Evolutionary conservation across 2,888 invertebrate genomes (phyloP).

Genomic region (Scaptomyza caliginosa): DNA sequence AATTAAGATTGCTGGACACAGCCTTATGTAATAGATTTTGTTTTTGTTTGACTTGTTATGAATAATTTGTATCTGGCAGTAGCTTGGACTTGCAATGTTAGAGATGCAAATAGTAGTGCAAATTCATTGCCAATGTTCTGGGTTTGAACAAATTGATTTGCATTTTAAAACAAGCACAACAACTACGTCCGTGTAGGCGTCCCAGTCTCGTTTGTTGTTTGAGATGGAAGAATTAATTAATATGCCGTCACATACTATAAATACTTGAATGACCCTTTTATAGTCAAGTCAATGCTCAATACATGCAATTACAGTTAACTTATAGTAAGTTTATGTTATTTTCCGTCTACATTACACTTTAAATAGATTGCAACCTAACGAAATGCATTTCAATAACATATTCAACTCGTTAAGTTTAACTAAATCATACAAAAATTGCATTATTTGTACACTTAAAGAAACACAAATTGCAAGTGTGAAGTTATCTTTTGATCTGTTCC

Average conservation of each 20-base stretch:
- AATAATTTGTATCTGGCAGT: slow-evolving; percentile 11
- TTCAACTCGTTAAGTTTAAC: background rate
- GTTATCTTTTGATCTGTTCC: slow-evolving; percentile 21
- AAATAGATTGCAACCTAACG: background rate
- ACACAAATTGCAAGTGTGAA: no score
- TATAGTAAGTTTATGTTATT: background rate
- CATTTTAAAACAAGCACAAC: slow-evolving; percentile 34
- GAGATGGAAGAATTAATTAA: slow-evolving; percentile 35
- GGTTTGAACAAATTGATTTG: slow-evolving; percentile 63
- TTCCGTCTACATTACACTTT: background rate
- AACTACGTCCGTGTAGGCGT: slow-evolving; percentile 19
- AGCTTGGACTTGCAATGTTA: slow-evolving; percentile 24
- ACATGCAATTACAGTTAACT: slow-evolving; percentile 11
- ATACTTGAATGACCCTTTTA: slow-evolving; percentile 31
- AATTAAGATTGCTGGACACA: slow-evolving; percentile 39
- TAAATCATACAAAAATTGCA: no score
- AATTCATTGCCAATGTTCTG: slow-evolving; percentile 57
- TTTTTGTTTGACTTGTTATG: slow-evolving; percentile 12
- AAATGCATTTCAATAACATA: background rate
- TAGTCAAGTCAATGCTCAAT: slow-evolving; percentile 4
- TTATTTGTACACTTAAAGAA: no score
- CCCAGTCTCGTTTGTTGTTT: slow-evolving; percentile 36
- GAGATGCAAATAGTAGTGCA: slow-evolving; percentile 39
- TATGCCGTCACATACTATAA: slow-evolving; percentile 34
- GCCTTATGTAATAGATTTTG: slow-evolving; percentile 31